Percentiles rank a stretch among this genome's conserved stretches.
These are phyloP conservation scores for Drosophila arawakana DNA, from an alignment of 1,140 invertebrate species.

Conservation along the genomic window DNA sequence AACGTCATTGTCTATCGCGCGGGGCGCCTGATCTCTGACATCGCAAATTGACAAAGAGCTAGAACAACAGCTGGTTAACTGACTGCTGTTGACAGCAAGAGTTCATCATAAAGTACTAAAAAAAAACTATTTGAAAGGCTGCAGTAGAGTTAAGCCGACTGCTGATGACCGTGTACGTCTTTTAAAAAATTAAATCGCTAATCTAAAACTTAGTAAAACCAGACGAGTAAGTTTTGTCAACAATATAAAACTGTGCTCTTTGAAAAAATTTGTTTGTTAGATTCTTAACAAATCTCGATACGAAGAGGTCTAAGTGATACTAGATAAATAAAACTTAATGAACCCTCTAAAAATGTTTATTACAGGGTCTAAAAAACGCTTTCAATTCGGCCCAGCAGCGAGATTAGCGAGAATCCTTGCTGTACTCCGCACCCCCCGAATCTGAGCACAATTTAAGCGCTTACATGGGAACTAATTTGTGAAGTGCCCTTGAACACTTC, in stretches of 20 bases:
- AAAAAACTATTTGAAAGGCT: not conserved
- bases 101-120: conserved; percentile 14
- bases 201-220: no score
- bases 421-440: conserved; percentile 2
- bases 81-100: conserved; percentile 38
- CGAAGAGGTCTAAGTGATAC: no score
- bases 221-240: no score
- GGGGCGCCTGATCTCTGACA: conserved; percentile 71
- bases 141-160: no score
- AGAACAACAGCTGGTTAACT: conserved; percentile 68
- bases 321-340: no score
- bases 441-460: conserved; percentile 68
- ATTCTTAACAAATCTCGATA: no score
- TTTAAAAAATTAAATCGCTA: no score
- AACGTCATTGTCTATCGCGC: no score
- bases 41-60: conserved; percentile 70
- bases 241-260: no score
- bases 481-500: conserved; percentile 77
- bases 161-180: no score
- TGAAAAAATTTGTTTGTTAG: no score
- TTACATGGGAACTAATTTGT: conserved; percentile 83
- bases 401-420: conserved; percentile 55
- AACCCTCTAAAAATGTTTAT: no score
- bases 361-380: conserved; percentile 41
- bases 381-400: conserved; percentile 53